Evolutionary conservation across 2,797 vertebrate species (phyloP), one percentile per base, ranked within the genome.

Genomic region (Rhabdomys pumilio): DNA sequence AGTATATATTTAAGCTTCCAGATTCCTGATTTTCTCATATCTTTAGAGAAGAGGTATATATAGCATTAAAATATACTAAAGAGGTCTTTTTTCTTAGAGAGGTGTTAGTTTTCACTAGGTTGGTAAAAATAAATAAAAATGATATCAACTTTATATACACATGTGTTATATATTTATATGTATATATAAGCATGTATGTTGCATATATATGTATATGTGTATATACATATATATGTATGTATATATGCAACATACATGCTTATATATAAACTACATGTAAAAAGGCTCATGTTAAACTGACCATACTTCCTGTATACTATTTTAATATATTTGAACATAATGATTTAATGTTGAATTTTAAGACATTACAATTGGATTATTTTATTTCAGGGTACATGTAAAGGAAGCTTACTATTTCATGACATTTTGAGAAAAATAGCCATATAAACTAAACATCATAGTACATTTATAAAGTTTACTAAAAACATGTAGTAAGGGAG

Each of bases 1-100:
- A 81, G 0, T 41, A 20, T n/a, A 0, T 5, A 29, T 31, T 76
- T 63, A 67, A 38, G 10, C 9, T 22, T 57, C 1, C n/a, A 34
- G 38, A 77, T 47, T 91, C 22, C 38, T 72, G 47, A n/a, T 69
- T 55, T 1, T 29, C 5, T 73, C 67, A 31, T 55, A 31, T 1
- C 44, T 84, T 59, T 75, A 89, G 1, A 53, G 31, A 79, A 55
- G 26, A 6, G 7, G 57, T 13, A 11, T 50, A 69, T 31, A 10
- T 75, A 84, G 80, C 15, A 53, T 55, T n/a, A 53, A 86, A 38
- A 12, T 8, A 44, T 72, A 59, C 20, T 14, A 29, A 57, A 77
- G 2, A 5, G 72, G 26, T 34, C 7, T 90, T 87, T 87, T 91
- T 59, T 50, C n/a, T 91, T 26, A 29, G 3, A 9, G 44, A 89